Evolutionary conservation across 2,888 invertebrate genomes (phyloP), one percentile per base, ranked within the genome.

Genomic region (Tricholauxania praeusta): DNA sequence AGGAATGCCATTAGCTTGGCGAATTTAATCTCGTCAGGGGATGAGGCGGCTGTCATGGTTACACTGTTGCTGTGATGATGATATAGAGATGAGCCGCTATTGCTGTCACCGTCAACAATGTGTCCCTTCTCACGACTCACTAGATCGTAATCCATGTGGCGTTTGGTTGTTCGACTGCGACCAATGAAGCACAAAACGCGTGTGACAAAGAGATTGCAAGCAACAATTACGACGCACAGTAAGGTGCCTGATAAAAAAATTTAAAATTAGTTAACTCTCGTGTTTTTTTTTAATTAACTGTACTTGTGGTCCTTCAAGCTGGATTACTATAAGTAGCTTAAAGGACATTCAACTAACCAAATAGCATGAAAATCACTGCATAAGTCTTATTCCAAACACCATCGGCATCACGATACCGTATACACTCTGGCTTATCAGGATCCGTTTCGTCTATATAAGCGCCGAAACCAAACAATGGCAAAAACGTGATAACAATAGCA

Each of bases 11-110:
- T 96, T 59, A 96, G 90, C 80, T 93, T 91, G 79, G 95, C 94
- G 87, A 96, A 96, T 75, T 94, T 93, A 67, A 94, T 90, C 87
- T 96, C 96, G 84, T 96, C 95, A 1, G 92, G 91, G 0, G 95
- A 84, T 52, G 86, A 81, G 3, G 81, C 78, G 10, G 83, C 81
- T 10, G 81, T 78, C 81, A 83, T 80, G 32, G 82, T 85, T 12
- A 82, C 82, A 71, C 84, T 84, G 74, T 85, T 86, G 75, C 84
- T 83, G 72, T 85, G 85, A 74, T 83, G 80, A 60, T 82, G 82
- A 62, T 83, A 86, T 17, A 85, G 78, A 1, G 85, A 84, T 5
- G 85, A 82, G 63, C 82, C 85, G 28, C 84, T 85, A 71, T 83
- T 84, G 72, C 81, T 82, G 71, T 85, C 84, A 17, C 79, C 78